Base-by-base conservation (phyloP, 2,888 invertebrate species). In the Chelonus formosanus region DNA sequence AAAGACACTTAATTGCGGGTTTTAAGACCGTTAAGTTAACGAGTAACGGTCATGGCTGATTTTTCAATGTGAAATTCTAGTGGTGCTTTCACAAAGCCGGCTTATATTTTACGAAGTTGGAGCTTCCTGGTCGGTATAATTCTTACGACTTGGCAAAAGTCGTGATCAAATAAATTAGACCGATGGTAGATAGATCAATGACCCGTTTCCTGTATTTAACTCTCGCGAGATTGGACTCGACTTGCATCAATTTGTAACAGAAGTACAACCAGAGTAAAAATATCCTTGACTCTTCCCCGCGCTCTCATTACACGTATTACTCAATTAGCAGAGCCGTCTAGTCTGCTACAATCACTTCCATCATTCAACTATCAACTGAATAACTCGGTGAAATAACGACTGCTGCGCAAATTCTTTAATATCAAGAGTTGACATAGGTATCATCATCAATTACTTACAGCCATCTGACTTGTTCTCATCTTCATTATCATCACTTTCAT, bases 401-500 rank as follows among this genome's bases (percentile, higher is more conserved):
- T 20, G 20, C 20, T 20, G 20, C 20, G 20, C 20, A 20, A 20
- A 20, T 20, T 20, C 20, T 20, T 20, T 20, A 20, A 20, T 20
- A 20, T 20, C 20, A 20, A 20, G 2, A 20, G 20, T 20, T 20
- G 20, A 20, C 20, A 20, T 20, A 20, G 1, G 20, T 20, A 20
- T 20, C 20, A 20, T 20, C 20, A 20, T 20, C 20, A 20, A 20
- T 3, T 55, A 71, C 71, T 76, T 67, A 83, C 83, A 60, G 40
- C 40, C 40, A 5, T 40, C 6, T 5, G 40, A 5, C 10, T 69
- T 10, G 44, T 74, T 62, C 40, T 72, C 61, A 31, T 70, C 44
- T 48, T 76, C 75, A 55, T 86, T 86, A 36, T 87, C 87, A 44
- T 84, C 84, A 56, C 85, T 82, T 36, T 87, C 87, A 44, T 84